Evolutionary conservation across 2,888 invertebrate species (phyloP).

Genomic region (Cheilosia grossa): DNA sequence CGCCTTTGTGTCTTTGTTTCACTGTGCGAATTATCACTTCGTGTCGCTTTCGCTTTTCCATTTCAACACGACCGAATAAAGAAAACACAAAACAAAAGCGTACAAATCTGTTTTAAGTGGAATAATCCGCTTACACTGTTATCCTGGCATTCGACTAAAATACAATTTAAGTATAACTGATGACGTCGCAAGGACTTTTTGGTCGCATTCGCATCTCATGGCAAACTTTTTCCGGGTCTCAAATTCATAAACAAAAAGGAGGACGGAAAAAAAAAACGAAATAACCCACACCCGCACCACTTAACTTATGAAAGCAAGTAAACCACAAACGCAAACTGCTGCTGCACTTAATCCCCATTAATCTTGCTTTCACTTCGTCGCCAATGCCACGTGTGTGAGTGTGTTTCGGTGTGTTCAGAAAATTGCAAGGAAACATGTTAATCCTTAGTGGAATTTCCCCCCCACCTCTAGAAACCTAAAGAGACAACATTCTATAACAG

Average conservation of each 20-base stretch:
- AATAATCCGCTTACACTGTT: conserved; percentile 72
- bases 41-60: conserved; percentile 48
- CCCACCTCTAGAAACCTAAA: conserved; percentile 16
- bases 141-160: conserved; percentile 71
- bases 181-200: conserved; percentile 52
- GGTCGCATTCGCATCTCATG: background rate
- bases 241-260: conserved; percentile 70
- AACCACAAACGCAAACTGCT: conserved; percentile 69
- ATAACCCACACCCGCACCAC: background rate
- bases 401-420: conserved; percentile 46
- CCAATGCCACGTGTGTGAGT: conserved; percentile 17
- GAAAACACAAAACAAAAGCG: conserved; percentile 65
- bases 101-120: conserved; percentile 74
- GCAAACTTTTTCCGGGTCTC: conserved; percentile 27
- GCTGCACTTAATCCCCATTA: conserved; percentile 74
- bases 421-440: conserved; percentile 73
- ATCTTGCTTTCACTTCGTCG: conserved; percentile 66
- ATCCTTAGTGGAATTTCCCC: conserved; percentile 58
- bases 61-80: conserved; percentile 12
- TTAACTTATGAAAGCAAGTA: conserved; percentile 59
- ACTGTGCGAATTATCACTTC: conserved; percentile 71
- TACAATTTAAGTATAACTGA: conserved; percentile 74
- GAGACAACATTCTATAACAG: conserved; percentile 69
- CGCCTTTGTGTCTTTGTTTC: conserved; percentile 1
- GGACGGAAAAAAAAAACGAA: conserved; percentile 7